phyloP scores from a whole-genome alignment of 2,888 invertebrate genomes.

The Tyria jacobaeae region DNA sequence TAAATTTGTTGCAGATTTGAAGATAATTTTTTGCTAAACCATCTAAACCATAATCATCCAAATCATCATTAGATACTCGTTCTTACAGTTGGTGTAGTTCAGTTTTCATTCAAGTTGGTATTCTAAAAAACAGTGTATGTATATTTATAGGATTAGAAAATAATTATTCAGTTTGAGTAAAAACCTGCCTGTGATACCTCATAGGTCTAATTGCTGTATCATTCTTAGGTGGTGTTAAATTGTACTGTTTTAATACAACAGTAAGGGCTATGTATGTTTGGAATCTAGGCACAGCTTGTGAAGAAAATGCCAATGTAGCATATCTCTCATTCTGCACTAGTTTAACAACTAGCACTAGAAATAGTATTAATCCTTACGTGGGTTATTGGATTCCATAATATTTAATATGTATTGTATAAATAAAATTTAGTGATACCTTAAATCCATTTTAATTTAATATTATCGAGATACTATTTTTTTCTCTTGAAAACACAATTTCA shows the following conservation, averaged over 20 bases:
- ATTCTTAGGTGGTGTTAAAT: constrained; percentile 47
- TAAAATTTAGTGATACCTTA: constrained; percentile 48
- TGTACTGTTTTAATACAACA: constrained; percentile 42
- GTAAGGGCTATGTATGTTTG: constrained; percentile 32
- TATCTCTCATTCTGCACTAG: constrained; percentile 25
- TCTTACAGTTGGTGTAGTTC: constrained; percentile 23
- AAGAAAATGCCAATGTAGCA: constrained; percentile 9
- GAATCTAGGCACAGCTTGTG: constrained; percentile 29
- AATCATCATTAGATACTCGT: constrained; percentile 20
- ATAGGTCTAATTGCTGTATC: constrained; percentile 48
- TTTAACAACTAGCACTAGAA: constrained; percentile 41
- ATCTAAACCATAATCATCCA: too few relatives aligned
- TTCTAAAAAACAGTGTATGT: constrained; percentile 23
- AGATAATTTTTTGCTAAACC: constrained; percentile 36
- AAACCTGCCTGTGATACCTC: constrained; percentile 51
- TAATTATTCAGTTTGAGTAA: constrained; percentile 43
- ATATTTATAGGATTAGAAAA: constrained; percentile 30
- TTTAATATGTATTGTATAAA: constrained; percentile 44
- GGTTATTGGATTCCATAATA: constrained; percentile 50
- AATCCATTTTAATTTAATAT: constrained; percentile 30
- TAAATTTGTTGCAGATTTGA: constrained; percentile 44
- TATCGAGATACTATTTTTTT: not conserved
- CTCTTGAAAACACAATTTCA: not conserved
- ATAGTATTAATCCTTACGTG: constrained; percentile 47
- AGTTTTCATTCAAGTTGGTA: constrained; percentile 34